A percentile compares a stretch with the other conserved stretches of the same genome.
Evolutionary conservation across 1,140 invertebrate genomes (phyloP).

Genomic region (Rhyacophila brunnea): DNA sequence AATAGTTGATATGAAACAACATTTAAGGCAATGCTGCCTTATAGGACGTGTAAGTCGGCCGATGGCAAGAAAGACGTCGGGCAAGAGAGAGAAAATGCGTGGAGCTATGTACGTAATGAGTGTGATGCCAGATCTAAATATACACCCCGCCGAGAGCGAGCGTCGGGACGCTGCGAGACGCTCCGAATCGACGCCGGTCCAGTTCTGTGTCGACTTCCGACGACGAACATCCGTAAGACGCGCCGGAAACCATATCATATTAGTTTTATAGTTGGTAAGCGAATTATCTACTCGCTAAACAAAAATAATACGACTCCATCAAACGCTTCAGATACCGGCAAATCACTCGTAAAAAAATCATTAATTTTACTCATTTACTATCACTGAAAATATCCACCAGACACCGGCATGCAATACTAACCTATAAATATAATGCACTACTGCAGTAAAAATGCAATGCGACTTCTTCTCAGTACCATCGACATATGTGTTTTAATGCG

Average conservation of each 20-base stretch:
- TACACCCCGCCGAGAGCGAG: conserved; percentile 6
- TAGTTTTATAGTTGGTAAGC: conserved; percentile 25
- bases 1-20: no score
- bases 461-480: conserved; percentile 5
- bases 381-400: neutral
- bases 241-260: conserved; percentile 8
- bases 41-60: conserved; percentile 4
- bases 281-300: conserved; percentile 15
- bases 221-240: conserved; percentile 16
- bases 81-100: neutral
- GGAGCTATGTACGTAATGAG: neutral
- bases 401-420: conserved; percentile 22
- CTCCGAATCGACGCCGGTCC: conserved; percentile 13
- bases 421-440: conserved; percentile 20
- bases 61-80: neutral
- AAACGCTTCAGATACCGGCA: no score
- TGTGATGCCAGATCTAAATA: neutral
- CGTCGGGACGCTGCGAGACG: conserved; percentile 17
- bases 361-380: neutral
- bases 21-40: no score
- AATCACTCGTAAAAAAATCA: neutral
- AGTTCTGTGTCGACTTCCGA: conserved; percentile 23
- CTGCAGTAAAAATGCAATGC: conserved; percentile 17
- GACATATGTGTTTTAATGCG: neutral
- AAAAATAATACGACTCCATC: neutral